Base-by-base conservation (phyloP, 1,140 invertebrate species). In the Apolygus lucorum region DNA sequence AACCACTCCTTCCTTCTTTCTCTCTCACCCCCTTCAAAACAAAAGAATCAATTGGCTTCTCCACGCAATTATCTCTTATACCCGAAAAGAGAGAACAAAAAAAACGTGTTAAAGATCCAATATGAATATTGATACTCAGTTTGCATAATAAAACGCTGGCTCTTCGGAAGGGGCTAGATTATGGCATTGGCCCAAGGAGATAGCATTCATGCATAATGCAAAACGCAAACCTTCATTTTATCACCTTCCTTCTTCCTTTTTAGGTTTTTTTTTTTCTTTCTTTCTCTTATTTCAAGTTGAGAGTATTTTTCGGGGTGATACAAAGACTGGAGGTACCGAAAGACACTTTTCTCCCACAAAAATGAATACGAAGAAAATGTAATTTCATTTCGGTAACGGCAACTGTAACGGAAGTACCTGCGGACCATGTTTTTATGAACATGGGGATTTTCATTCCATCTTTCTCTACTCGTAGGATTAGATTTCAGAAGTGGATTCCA, bases 151-250 rank as follows among this genome's bases (percentile, higher is more conserved):
- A 42, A 42, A 42, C 34, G 34, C 34, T 4, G 4, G 34, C 34
- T 17, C 34, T 42, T 42, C n/a, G n/a, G n/a, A n/a, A n/a, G n/a
- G n/a, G n/a, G n/a, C n/a, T n/a, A n/a, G n/a, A 49, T 49, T 11
- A 13, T 62, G 59, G 13, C 59, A 24, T 13, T 62, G 59, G 13
- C 27, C 14, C 27, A 17, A 4, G 24, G 11, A 65, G 63, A 25
- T 28, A 28, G 63, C 26, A 21, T 25, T 65, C 22, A 65, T 68
- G 66, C 66, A 68, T 68, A 49, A 68, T 68, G 66, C 66, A 68
- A 52, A 68, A 49, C 42, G 21, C 34, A 68, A 49, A 62, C 17
- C 22, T 62, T 22, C 54, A 62, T 62, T 62, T 62, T 62, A 62
- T 62, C 54, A 28, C 42, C 66, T 24, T n/a, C 34, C 24, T 42